These are phyloP conservation scores for Gopherus evgoodei DNA, from an alignment of 2,113 vertebrate genomes.

Conservation along the genomic window DNA sequence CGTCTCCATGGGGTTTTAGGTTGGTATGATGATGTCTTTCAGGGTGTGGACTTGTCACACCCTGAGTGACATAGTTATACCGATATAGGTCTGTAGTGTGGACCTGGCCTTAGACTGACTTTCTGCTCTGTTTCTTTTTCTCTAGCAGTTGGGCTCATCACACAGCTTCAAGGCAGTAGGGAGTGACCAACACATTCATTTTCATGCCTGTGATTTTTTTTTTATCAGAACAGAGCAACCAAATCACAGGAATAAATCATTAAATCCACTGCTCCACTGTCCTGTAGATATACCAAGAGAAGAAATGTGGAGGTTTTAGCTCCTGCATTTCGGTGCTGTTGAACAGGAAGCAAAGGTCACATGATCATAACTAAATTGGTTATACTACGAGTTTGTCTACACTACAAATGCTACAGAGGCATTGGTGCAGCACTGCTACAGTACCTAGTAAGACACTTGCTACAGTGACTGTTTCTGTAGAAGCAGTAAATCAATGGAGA, in stretches of 20 bases:
- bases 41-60: too few relatives aligned
- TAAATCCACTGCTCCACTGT: background rate
- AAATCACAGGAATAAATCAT: background rate
- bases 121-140: background rate
- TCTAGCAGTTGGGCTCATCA: background rate
- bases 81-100: too few relatives aligned
- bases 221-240: background rate
- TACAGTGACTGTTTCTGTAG: background rate
- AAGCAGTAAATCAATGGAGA: background rate
- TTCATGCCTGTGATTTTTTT: background rate
- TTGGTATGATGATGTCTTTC: too few relatives aligned
- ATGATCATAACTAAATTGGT: conserved; percentile 47
- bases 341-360: background rate
- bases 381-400: conserved; percentile 23
- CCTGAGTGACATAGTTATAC: too few relatives aligned
- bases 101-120: background rate
- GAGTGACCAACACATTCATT: background rate
- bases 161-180: background rate
- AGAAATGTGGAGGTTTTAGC: conserved; percentile 37
- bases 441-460: background rate
- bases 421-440: background rate
- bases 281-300: background rate
- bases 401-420: background rate
- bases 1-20: too few relatives aligned
- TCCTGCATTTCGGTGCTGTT: background rate